Evolutionary conservation across 2,797 vertebrate species (phyloP), one percentile per base, ranked within the genome.

Genomic region (Channa striata): DNA sequence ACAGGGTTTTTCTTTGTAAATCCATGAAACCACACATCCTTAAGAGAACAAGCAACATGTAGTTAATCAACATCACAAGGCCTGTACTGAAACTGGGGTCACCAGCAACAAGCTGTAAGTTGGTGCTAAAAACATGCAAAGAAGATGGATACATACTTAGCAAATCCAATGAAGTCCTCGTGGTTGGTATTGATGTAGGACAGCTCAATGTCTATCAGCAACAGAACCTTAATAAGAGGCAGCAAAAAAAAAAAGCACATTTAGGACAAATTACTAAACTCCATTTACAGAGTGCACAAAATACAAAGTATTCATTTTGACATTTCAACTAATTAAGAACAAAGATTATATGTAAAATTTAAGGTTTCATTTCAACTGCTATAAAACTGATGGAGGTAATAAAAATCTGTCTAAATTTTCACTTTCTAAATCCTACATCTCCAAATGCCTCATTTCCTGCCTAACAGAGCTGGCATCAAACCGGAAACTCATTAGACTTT

Each of bases 171-270:
- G 93, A 99, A 99, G 92, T 99, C 98, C 71, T 99, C 98, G 0
- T 99, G 98, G 91, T 99, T 99, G 42, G 98, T 99, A 93, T 99
- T 99, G 93, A 99, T 99, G 94, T 99, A 99, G 23, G 97, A 97
- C 85, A 98, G 93, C 89, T 99, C 97, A 14, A 97, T 97, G 93
- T 99, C 97, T 40, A 99, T 99, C 85, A 99, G 93, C 72, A 99
- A 93, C 68, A 99, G 95, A 54, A 99, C 95, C 97, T 99, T 87
- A 59, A 78, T 80, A 53, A 66, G 43, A 80, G 53, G 63, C 57
- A 82, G 74, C 4, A 3, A 3, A 30, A 30, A 30, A n/a, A n/a
- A 78, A 67, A 63, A 86, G 74, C 47, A 25, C 61, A 67, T 85
- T 89, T 84, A 89, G 72, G 40, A 60, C 9, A 10, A 49, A 59